A percentile compares a stretch with the other conserved stretches of the same genome.
Conservation (phyloP, 23 tunicate species). For the Oikopleura vanhoeffeni region DNA sequence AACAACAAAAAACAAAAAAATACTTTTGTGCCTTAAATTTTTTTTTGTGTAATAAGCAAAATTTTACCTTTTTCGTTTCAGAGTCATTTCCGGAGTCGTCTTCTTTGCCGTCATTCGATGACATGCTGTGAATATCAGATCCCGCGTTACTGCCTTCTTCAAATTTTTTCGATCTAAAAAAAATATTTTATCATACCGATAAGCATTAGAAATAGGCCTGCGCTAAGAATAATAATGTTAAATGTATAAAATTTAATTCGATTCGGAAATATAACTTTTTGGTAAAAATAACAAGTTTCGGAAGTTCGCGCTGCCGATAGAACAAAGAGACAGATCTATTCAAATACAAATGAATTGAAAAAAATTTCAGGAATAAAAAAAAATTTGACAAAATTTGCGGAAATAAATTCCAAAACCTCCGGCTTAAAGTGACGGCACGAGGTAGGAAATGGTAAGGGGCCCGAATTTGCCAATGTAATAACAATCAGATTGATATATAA, state of each 20-base stretch:
- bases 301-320: conserved; percentile 3
- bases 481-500: too few species aligned
- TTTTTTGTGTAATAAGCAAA: not conserved
- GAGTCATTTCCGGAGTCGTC: conserved; percentile 14
- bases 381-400: not conserved
- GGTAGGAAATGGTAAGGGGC: too few species aligned
- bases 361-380: too few species aligned
- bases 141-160: not conserved
- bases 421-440: not conserved
- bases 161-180: not conserved
- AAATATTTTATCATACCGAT: too few species aligned
- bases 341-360: not conserved
- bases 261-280: not conserved
- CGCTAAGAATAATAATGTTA: too few species aligned
- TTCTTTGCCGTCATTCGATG: not conserved
- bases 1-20: too few species aligned
- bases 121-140: not conserved
- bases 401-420: not conserved
- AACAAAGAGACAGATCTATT: not conserved
- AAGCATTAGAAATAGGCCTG: too few species aligned
- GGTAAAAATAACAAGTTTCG: not conserved
- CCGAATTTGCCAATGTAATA: too few species aligned
- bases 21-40: too few species aligned
- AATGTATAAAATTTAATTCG: not conserved
- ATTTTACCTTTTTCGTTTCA: not conserved